Percentiles rank a stretch among this genome's conserved stretches.
phyloP scores from a whole-genome alignment of 2,797 vertebrate genomes.

The Scleropages formosus region DNA sequence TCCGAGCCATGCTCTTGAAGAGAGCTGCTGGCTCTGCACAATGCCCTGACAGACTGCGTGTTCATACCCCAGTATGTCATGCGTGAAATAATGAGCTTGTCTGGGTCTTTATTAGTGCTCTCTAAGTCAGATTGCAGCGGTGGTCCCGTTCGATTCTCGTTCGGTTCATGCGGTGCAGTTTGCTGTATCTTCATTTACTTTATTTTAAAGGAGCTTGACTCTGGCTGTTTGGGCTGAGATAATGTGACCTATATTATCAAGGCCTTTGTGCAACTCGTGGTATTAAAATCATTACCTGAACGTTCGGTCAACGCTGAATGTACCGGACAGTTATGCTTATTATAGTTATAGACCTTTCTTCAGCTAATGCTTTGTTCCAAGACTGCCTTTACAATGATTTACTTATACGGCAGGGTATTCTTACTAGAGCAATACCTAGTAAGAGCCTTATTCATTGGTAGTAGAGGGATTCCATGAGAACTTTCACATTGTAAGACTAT shows the following conservation, averaged over 20 bases:
- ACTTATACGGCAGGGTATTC: too few relatives aligned
- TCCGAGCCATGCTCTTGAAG: not conserved
- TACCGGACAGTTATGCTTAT: not conserved
- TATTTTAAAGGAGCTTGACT: not conserved
- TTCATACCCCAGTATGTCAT: not conserved
- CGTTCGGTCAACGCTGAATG: not conserved
- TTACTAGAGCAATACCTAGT: too few relatives aligned
- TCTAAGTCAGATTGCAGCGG: not conserved
- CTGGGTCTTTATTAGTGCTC: conserved; percentile 8
- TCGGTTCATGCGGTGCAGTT: not conserved
- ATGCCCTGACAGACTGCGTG: not conserved
- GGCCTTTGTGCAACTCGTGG: conserved; percentile 16
- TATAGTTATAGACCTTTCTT: too few relatives aligned
- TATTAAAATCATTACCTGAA: conserved; percentile 30
- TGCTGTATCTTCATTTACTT: conserved; percentile 23
- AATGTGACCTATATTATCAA: conserved; percentile 27
- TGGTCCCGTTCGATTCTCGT: not conserved
- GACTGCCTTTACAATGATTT: not conserved
- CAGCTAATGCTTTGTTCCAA: too few relatives aligned
- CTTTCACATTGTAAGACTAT: too few relatives aligned
- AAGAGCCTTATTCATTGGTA: too few relatives aligned
- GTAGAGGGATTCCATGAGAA: too few relatives aligned
- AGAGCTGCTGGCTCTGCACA: not conserved
- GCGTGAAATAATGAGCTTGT: conserved; percentile 4
- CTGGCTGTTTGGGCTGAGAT: conserved; percentile 6